Percentiles rank a stretch among this genome's conserved stretches.
Evolutionary conservation across 2,888 invertebrate genomes (phyloP).

Genomic region (Lydus trimaculatus): DNA sequence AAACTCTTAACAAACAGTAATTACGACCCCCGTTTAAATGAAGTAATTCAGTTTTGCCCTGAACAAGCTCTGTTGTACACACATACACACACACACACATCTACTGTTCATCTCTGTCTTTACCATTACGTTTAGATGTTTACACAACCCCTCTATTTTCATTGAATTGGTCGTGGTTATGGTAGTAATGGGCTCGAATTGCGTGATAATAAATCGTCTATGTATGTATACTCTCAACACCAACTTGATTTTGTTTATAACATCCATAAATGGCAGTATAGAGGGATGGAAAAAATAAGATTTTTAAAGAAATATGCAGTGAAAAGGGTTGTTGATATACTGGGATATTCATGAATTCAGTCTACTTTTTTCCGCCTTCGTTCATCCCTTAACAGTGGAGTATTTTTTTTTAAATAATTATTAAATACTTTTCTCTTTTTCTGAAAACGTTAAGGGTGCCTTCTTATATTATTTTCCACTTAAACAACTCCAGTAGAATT

Average conservation of each 20-base stretch:
- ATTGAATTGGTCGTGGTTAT: neutral
- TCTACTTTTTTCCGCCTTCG: too few relatives aligned
- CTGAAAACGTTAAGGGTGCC: neutral
- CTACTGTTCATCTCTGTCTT: neutral
- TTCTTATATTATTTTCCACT: neutral
- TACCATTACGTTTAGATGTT: neutral
- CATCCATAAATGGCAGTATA: too few relatives aligned
- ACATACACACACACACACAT: neutral
- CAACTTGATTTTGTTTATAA: too few relatives aligned
- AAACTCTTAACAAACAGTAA: slow-evolving; percentile 33
- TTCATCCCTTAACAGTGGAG: too few relatives aligned
- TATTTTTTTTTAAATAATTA: too few relatives aligned
- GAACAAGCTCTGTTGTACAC: slow-evolving; percentile 18
- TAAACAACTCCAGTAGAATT: neutral
- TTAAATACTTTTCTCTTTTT: neutral
- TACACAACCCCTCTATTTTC: neutral
- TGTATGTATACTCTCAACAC: neutral
- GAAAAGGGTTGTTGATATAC: too few relatives aligned
- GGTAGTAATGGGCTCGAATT: neutral
- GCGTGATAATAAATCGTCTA: neutral
- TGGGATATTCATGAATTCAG: neutral
- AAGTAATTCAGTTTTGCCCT: slow-evolving; percentile 36
- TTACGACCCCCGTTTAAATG: slow-evolving; percentile 33
- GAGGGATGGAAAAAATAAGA: neutral
- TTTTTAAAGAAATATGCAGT: too few relatives aligned